phyloP scores from a whole-genome alignment of 1,140 invertebrate genomes.

The Penaeus chinensis region DNA sequence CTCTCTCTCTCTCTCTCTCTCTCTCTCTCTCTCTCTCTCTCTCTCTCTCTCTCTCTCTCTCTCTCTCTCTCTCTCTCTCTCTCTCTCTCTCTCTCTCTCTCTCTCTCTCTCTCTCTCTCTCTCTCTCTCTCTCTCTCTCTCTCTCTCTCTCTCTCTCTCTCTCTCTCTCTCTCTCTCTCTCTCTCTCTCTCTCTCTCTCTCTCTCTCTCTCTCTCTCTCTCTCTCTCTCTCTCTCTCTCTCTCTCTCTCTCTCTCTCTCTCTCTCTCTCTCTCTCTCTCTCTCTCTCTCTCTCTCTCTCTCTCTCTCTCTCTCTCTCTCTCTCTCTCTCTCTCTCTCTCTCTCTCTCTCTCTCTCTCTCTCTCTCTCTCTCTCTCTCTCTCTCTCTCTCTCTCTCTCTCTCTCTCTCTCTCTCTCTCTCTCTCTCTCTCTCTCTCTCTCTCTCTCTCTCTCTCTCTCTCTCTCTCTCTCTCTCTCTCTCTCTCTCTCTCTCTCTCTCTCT shows the following conservation, averaged over 20 bases:
- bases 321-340: too few relatives aligned
- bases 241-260: not conserved
- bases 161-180: not conserved
- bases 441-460: not conserved
- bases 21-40: not conserved
- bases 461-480: not conserved
- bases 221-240: not conserved
- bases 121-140: not conserved
- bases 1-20: not conserved
- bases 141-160: not conserved
- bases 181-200: not conserved
- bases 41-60: slow-evolving; percentile 19
- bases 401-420: not conserved
- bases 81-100: not conserved
- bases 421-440: not conserved
- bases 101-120: not conserved
- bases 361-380: not conserved
- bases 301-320: too few relatives aligned
- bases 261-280: not conserved
- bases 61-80: slow-evolving; percentile 19
- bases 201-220: not conserved
- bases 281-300: not conserved
- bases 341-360: not conserved
- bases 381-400: not conserved
- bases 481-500: not conserved